Percentiles rank a stretch among this genome's conserved stretches.
Conservation (phyloP, 2,797 vertebrate species). For the Cephalopachus bancanus region DNA sequence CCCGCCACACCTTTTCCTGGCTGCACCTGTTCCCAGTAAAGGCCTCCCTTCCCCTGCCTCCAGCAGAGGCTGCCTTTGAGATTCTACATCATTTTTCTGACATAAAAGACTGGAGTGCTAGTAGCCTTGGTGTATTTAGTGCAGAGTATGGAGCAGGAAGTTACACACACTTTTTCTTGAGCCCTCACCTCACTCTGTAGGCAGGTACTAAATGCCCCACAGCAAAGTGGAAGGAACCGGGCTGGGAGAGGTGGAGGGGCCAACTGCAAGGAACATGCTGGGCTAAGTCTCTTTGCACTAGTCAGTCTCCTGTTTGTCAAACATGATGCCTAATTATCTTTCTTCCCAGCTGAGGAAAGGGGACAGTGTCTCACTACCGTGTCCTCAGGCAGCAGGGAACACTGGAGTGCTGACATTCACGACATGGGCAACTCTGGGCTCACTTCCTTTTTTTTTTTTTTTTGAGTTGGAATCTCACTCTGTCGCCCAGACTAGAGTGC, state of each 20-base stretch:
- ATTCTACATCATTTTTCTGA: conserved; percentile 41
- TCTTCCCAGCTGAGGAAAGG: not conserved
- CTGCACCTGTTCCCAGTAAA: not conserved
- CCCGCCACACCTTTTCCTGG: not conserved
- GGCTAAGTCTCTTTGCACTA: not conserved
- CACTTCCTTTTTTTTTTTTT: too few relatives aligned
- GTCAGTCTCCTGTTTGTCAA: conserved; percentile 11
- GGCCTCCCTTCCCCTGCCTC: not conserved
- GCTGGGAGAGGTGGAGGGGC: not conserved
- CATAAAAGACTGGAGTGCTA: not conserved
- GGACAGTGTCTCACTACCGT: not conserved
- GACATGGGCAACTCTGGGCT: not conserved
- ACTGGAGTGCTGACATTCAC: not conserved
- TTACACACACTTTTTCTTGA: conserved; percentile 7
- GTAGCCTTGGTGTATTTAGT: conserved; percentile 5
- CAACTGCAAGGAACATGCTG: not conserved
- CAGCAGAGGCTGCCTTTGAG: conserved; percentile 37
- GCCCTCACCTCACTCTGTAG: not conserved
- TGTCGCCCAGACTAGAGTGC: too few relatives aligned
- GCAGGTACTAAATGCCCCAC: not conserved
- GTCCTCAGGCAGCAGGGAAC: not conserved
- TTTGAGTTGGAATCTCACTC: too few relatives aligned
- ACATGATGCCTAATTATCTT: not conserved
- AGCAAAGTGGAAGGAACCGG: not conserved
- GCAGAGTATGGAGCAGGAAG: not conserved